Evolutionary conservation across 2,888 invertebrate species (phyloP), one percentile per base, ranked within the genome.

Genomic region (Campoplex capitator): DNA sequence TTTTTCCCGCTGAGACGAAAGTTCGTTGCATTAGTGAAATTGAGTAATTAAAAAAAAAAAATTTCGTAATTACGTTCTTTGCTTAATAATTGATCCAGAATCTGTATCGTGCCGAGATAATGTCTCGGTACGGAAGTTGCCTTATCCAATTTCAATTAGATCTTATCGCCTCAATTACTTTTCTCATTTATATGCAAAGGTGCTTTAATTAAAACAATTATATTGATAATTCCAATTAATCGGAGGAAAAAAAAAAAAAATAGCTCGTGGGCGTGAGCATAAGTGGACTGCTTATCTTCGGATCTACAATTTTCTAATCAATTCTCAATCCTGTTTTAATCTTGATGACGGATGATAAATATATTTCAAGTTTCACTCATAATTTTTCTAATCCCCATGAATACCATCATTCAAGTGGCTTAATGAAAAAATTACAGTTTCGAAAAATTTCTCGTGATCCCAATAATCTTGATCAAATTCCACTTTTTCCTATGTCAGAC

Each of bases 171-270:
- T 0, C 58, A 28, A 58, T 58, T 58, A 58, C 58, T 58, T 58
- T 58, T 58, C 58, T 58, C 58, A 58, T 58, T 58, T 58, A 58
- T 58, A 58, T 28, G 58, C 58, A 58, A 58, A 58, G 7, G 7
- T 9, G 56, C 8, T 56, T 58, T 28, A 28, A 58, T 58, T 58
- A 28, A 58, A 58, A 58, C 13, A 11, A 58, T 58, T 58, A 23
- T 58, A 58, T 58, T 58, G 58, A 58, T 58, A 28, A 28, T 28
- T 23, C 23, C 28, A 28, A 58, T 58, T 58, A 1, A 58, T 58
- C 58, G 2, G 13, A 58, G 28, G 58, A 11, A 28, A 28, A 58
- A n/a, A 28, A 58, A n/a, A 23, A n/a, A 23, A 28, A 18, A 18
- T 18, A 18, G 3, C 18, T 51, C 16, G 51, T 51, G 18, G 51